Evolutionary conservation across 2,888 invertebrate species (phyloP), one percentile per base, ranked within the genome.

Genomic region (Drosophila barbarae): DNA sequence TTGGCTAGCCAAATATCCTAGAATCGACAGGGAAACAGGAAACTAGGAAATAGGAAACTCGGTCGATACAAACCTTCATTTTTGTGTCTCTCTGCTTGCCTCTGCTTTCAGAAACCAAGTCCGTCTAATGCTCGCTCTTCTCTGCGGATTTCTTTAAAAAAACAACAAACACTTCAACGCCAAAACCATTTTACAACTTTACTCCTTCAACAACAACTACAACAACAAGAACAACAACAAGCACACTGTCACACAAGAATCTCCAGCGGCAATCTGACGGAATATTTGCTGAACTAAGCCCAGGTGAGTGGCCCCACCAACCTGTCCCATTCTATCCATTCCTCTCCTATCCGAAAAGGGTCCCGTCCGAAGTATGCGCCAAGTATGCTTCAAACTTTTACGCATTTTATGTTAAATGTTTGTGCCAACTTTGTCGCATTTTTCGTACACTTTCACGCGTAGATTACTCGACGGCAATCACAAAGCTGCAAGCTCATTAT

Each of bases 131-230:
- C 84, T 75, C 68, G 73, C 73, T 75, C 72, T 75, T 73, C 76
- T 73, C 75, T 58, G 81, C 64, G 84, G 84, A 84, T 68, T 75
- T 75, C 81, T 75, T 70, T 77, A 72, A 81, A 69, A 81, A 69
- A 71, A 68, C 67, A 74, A 71, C 46, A 64, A 61, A 58, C 71
- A 66, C 70, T 69, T 50, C 28, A 65, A 28, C 63, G 75, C 59
- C 64, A 69, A 44, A 47, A 63, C 64, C 47, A 69, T 67, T 70
- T 66, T 61, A 42, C 52, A 69, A 70, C 69, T 77, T 73, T 73
- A 69, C 77, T 65, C 57, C 68, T 69, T 67, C 66, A 68, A 65
- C 69, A 64, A 61, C 44, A 50, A 52, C 46, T 58, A 53, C 44
- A 46, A 49, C 38, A 58, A 59, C 39, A 46, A 52, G 42, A 68